These are phyloP conservation scores for Amorpha juglandis DNA, from an alignment of 2,888 invertebrate species.

Conservation along the genomic window DNA sequence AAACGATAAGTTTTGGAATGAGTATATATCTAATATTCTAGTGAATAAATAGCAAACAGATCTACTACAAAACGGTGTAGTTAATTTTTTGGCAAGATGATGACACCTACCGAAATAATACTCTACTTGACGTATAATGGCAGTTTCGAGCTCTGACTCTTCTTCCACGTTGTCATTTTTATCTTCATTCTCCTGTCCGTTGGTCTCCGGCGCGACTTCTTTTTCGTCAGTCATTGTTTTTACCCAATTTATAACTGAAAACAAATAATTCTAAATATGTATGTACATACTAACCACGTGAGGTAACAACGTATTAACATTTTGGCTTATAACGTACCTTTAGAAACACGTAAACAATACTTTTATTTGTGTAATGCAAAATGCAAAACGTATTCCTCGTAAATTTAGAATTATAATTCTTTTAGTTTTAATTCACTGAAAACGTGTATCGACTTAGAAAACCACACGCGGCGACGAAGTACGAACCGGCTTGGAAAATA, in stretches of 20 bases:
- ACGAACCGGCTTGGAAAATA: slow-evolving; percentile 37
- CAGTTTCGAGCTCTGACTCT: slow-evolving; percentile 77
- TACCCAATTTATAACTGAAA: slow-evolving; percentile 32
- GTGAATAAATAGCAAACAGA: too few species aligned
- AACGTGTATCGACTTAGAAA: slow-evolving; percentile 52
- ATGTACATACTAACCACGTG: slow-evolving; percentile 3
- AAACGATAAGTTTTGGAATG: too few species aligned
- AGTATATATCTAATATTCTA: too few species aligned
- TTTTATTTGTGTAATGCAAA: not conserved
- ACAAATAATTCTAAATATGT: slow-evolving; percentile 26
- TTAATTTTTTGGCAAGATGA: not conserved
- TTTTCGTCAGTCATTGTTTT: slow-evolving; percentile 70
- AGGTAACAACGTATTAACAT: not conserved
- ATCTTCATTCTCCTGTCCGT: slow-evolving; percentile 60
- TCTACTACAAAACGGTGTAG: not conserved
- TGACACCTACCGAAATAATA: slow-evolving; percentile 84
- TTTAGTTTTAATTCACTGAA: slow-evolving; percentile 11
- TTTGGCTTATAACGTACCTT: not conserved
- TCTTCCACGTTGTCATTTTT: slow-evolving; percentile 48
- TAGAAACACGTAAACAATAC: not conserved
- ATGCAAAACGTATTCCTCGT: not conserved
- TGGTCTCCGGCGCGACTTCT: slow-evolving; percentile 59
- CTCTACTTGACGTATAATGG: slow-evolving; percentile 88
- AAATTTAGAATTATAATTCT: not conserved
- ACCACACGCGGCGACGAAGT: slow-evolving; percentile 47